A percentile compares a stretch with the other conserved stretches of the same genome.
Evolutionary conservation across 2,888 invertebrate genomes (phyloP).

Genomic region (Nomada ferruginata): DNA sequence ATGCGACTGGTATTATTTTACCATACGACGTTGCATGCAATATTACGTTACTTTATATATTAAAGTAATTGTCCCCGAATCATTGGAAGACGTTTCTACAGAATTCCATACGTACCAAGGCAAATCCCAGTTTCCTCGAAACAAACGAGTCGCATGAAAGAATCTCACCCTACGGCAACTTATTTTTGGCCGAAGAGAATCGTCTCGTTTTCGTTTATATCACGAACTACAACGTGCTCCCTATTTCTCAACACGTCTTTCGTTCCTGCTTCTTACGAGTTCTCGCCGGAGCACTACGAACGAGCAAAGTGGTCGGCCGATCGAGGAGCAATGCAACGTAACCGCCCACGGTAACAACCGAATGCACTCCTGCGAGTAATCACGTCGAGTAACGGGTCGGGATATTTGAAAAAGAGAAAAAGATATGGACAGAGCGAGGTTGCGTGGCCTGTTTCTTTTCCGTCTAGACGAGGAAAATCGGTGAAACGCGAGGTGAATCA

Average conservation of each 20-base stretch:
- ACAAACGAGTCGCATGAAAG: constrained; percentile 4
- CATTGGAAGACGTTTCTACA: not conserved
- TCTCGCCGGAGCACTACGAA: not conserved
- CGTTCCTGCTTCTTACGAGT: not conserved
- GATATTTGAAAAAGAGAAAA: not conserved
- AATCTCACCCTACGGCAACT: not conserved
- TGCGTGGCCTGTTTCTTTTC: constrained; percentile 1
- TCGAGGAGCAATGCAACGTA: constrained; percentile 17
- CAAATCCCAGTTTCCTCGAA: not conserved
- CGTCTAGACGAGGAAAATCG: not conserved
- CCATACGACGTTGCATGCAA: no score
- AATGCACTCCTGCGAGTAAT: constrained; percentile 31
- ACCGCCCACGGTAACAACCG: constrained; percentile 25
- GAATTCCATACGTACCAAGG: not conserved
- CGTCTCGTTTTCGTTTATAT: not conserved
- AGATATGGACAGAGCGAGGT: constrained; percentile 4
- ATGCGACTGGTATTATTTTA: no score
- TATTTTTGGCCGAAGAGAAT: constrained; percentile 16
- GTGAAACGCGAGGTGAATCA: not conserved
- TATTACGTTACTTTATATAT: no score
- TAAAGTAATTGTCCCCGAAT: no score
- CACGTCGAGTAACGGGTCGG: constrained; percentile 29
- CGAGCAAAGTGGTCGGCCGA: constrained; percentile 22
- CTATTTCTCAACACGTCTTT: not conserved
- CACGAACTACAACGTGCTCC: not conserved